Evolutionary conservation across 23 tunicate genomes (phyloP).

Genomic region (Aplidium turbinatum): DNA sequence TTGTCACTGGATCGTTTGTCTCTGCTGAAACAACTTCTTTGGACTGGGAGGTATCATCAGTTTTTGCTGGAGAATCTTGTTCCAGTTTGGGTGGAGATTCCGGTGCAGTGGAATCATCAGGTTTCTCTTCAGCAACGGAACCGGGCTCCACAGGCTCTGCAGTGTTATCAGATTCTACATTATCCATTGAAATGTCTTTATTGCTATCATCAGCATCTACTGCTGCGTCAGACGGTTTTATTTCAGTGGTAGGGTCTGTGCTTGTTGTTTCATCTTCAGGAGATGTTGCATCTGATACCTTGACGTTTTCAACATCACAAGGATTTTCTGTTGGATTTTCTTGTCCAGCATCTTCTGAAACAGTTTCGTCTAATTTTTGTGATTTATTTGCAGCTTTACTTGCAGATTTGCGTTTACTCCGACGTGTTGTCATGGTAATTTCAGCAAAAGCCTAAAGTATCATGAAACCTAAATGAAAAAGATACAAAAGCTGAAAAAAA

Average conservation of each 20-base stretch:
- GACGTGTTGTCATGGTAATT: slow-evolving; percentile 13
- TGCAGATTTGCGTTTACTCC: slow-evolving; percentile 30
- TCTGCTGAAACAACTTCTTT: background rate
- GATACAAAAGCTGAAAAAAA: no score
- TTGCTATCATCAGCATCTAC: background rate
- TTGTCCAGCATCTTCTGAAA: background rate
- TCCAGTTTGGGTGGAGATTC: background rate
- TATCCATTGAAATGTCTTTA: background rate
- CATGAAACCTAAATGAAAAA: no score
- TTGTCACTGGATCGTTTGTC: background rate
- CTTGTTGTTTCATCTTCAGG: no score
- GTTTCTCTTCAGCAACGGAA: background rate
- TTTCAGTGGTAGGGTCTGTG: no score
- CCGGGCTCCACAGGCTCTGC: no score
- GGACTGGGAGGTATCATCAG: background rate
- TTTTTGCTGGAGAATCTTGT: background rate
- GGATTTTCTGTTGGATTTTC: background rate
- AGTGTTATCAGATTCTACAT: background rate
- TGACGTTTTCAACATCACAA: no score
- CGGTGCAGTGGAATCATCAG: background rate
- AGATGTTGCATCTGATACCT: no score
- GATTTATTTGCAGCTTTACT: slow-evolving; percentile 13
- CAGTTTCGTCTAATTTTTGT: background rate
- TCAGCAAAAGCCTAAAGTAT: no score
- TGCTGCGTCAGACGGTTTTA: no score